A percentile compares a stretch with the other conserved stretches of the same genome.
phyloP scores from a whole-genome alignment of 2,113 vertebrate genomes.

The Salminus brasiliensis region DNA sequence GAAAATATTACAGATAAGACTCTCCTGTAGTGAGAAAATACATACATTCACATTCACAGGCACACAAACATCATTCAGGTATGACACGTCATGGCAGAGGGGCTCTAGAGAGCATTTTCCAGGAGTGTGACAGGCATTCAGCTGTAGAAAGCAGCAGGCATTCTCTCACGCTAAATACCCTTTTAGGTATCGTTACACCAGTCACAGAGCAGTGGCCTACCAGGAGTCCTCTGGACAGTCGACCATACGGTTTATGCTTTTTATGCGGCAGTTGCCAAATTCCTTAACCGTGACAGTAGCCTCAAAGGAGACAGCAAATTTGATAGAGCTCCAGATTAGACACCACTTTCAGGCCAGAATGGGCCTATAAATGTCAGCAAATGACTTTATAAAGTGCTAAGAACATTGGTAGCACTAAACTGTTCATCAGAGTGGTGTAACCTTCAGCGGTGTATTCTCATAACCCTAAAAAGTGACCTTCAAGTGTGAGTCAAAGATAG shows the following conservation, averaged over 20 bases:
- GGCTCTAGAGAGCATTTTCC: background rate
- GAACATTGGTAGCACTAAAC: background rate
- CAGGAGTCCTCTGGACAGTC: slow-evolving; percentile 20
- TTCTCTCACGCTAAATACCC: slow-evolving; percentile 19
- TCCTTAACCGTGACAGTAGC: slow-evolving; percentile 51
- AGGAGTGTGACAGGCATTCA: background rate
- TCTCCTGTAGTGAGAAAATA: background rate
- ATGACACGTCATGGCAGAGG: background rate
- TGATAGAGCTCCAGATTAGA: slow-evolving; percentile 47
- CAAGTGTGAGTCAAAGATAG: background rate
- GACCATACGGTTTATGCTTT: background rate
- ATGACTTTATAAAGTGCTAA: slow-evolving; percentile 48
- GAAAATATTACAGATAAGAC: background rate
- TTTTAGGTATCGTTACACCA: slow-evolving; percentile 21
- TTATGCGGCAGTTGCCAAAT: slow-evolving; percentile 42
- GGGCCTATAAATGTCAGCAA: slow-evolving; percentile 63
- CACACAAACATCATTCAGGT: slow-evolving; percentile 6
- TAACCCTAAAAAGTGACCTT: background rate
- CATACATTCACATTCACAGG: slow-evolving; percentile 15
- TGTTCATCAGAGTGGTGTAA: background rate
- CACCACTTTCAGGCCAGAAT: slow-evolving; percentile 44
- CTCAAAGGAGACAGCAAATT: slow-evolving; percentile 32
- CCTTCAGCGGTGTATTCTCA: no score
- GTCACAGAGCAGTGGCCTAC: slow-evolving; percentile 6
- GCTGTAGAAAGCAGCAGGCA: slow-evolving; percentile 8